Base-by-base conservation (phyloP, 1,140 invertebrate genomes). In the Drosophila punjabiensis region DNA sequence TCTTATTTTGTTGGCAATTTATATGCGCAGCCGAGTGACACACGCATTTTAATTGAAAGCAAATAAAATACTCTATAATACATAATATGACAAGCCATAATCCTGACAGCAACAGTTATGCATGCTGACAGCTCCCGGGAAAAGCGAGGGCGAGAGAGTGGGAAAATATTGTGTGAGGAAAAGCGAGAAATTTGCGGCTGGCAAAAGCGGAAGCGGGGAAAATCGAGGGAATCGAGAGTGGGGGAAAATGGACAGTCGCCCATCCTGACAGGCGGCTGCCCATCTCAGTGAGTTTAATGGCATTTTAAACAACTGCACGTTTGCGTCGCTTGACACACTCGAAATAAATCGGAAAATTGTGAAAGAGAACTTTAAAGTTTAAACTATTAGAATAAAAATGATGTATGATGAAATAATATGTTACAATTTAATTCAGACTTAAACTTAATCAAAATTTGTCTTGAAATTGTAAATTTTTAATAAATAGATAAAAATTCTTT, bases 31-130 rank as follows among this genome's bases (percentile, higher is more conserved):
- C 56, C 75, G 74, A 70, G 61, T 86, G 81, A 89, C 85, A 89
- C 82, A 83, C 79, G 82, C 82, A 74, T 90, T 90, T 90, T 90
- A 90, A 90, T 90, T 90, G 86, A 90, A 90, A 86, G 86, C 86
- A 90, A 90, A 90, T 86, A 90, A 86, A 90, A 86, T 89, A 79
- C 86, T 66, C 86, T 63, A 85, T 90, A 85, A 89, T 79, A 88
- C 70, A 79, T 90, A 91, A 86, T 90, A 77, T 90, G 86, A 90
- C 86, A 90, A 90, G 75, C 86, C 79, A 79, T 90, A 89, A 90
- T 85, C 79, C 82, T 85, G 86, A 89, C 86, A 85, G 86, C 85
- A 88, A 85, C 85, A 89, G 85, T 85, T 88, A 89, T 88, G 71
- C 81, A 89, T 79, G 77, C 63, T 87, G 84, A 87, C 84, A 87